Evolutionary conservation across 2,113 vertebrate genomes (phyloP), one percentile per base, ranked within the genome.

Genomic region (Acinonyx jubatus): DNA sequence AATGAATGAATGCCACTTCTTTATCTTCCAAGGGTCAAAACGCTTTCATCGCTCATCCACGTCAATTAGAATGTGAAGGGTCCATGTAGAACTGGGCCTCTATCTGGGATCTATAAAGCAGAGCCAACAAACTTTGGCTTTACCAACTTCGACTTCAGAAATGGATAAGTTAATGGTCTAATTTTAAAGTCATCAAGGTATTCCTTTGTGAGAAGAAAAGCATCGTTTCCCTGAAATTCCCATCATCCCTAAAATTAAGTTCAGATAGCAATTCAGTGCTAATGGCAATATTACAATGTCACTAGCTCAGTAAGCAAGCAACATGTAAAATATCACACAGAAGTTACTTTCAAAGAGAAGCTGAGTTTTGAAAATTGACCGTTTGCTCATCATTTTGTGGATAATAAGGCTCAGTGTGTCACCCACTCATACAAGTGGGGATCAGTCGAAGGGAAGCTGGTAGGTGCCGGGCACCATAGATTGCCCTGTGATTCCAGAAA

Each of bases 151-250:
- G 48, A 27, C 79, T 95, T 92, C 61, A 93, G 48, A 91, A 84
- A 93, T 79, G 84, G 84, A 79, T 55, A 85, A 38, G 82, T 31
- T 68, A 97, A 95, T 84, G 50, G 80, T 55, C 55, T 73, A 78
- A 79, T 52, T 93, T 89, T 41, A 93, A 97, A 89, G 76, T 52
- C 33, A 38, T 61, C 63, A 45, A 23, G 52, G 23, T 79, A 79
- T 84, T 78, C 52, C 73, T 95, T 71, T 65, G 16, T 89, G 63
- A 89, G 52, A 85, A 79, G 79, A 89, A 92, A 97, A 92, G 82
- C 88, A 94, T 71, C 48, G 11, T 57, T 79, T 93, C 31, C 84
- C 69, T 89, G 96, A 84, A 79, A 93, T 95, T 55, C 61, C 65
- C 55, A 73, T 29, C 50, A 63, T 80, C 69, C 80, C 41, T 80